These are phyloP conservation scores for Drosophila ambigua DNA, from an alignment of 1,140 invertebrate species.

Conservation along the genomic window DNA sequence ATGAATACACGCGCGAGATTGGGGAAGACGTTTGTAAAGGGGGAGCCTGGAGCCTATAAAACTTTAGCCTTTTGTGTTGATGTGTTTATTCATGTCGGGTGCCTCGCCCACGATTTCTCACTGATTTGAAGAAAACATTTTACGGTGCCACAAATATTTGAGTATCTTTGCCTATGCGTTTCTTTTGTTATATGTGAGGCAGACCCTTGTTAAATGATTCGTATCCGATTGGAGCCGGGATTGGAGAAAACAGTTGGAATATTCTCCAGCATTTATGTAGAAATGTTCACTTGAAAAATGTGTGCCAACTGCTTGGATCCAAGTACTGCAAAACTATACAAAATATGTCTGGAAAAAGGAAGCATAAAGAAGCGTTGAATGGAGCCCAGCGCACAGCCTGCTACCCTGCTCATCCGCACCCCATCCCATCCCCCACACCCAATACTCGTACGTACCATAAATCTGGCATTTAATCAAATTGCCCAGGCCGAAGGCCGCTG, in stretches of 20 bases:
- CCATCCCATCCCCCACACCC: neutral
- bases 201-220: too few species aligned
- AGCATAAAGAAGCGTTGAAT: too few species aligned
- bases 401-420: constrained; percentile 2
- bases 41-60: constrained; percentile 48
- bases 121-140: constrained; percentile 59
- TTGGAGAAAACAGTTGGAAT: too few species aligned
- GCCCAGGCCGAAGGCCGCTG: constrained; percentile 42
- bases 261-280: too few species aligned
- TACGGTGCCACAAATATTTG: constrained; percentile 13
- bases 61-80: constrained; percentile 76
- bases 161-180: constrained; percentile 3
- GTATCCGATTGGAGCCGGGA: too few species aligned
- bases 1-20: too few species aligned
- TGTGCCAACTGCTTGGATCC: too few species aligned
- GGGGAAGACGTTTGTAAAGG: too few species aligned
- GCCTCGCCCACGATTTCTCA: constrained; percentile 41
- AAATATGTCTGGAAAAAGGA: too few species aligned
- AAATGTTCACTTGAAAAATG: too few species aligned
- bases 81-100: constrained; percentile 69
- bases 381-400: neutral
- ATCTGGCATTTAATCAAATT: constrained; percentile 48
- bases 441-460: constrained; percentile 14
- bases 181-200: constrained; percentile 15
- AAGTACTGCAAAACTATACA: too few species aligned